phyloP scores from a whole-genome alignment of 2,888 invertebrate species.

The Drosophila prostipennis region DNA sequence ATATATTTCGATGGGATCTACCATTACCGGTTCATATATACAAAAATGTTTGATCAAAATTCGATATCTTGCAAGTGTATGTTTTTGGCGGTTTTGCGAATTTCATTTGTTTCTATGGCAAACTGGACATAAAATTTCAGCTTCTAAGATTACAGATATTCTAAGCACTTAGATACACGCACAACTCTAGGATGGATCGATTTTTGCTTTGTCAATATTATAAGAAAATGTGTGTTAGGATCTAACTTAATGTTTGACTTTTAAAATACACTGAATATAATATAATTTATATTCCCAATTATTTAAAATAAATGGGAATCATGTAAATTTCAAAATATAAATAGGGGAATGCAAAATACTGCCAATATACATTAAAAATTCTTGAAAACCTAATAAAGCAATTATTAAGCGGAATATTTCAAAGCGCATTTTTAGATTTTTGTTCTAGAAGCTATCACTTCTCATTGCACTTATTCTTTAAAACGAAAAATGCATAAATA shows the following conservation, averaged over 20 bases:
- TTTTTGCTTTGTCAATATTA: not conserved
- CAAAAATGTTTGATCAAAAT: constrained; percentile 32
- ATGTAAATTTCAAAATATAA: not conserved
- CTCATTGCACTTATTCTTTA: too few relatives aligned
- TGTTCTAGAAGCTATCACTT: too few relatives aligned
- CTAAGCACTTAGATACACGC: constrained; percentile 4
- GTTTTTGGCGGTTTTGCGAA: constrained; percentile 9
- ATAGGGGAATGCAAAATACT: not conserved
- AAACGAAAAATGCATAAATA: not conserved
- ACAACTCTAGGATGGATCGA: constrained; percentile 15
- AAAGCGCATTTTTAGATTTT: too few relatives aligned
- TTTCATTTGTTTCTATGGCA: constrained; percentile 12
- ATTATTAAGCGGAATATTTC: too few relatives aligned
- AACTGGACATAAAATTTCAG: constrained; percentile 33
- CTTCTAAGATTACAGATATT: constrained; percentile 10
- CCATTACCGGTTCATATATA: constrained; percentile 26
- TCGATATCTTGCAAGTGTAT: constrained; percentile 6
- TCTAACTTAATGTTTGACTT: not conserved
- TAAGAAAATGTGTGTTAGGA: too few relatives aligned
- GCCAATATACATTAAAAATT: not conserved
- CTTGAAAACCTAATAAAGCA: not conserved
- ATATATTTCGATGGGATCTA: constrained; percentile 49
- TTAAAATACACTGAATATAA: too few relatives aligned
- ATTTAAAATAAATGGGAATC: not conserved
- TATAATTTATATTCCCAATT: too few relatives aligned